Evolutionary conservation across 2,888 invertebrate species (phyloP), one percentile per base, ranked within the genome.

Genomic region (Malthinus seriepunctatus): DNA sequence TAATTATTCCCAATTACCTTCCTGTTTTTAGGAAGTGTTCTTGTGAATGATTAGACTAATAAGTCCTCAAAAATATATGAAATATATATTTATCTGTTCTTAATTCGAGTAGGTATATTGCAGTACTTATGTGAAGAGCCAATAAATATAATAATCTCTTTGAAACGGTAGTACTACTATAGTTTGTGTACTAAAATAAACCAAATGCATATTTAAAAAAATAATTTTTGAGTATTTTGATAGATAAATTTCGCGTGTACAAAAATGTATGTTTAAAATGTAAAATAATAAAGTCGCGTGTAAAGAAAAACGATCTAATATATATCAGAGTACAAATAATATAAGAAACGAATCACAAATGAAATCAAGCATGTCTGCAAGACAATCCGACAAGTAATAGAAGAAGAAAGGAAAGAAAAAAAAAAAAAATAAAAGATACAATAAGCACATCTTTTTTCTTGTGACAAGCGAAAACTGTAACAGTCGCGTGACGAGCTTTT

Each of bases 71-170:
- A 42, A 42, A 50, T 39, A 47, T 23, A 23, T 23, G 5, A 23
- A 23, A 23, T 23, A 23, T 23, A 15, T 64, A 42, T 60, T 60
- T 60, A 60, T 55, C 55, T 54, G 42, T 55, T 60, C 55, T 54
- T 54, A 60, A 55, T 60, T 55, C 54, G 51, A 60, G 60, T 60
- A 60, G 55, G 49, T 55, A 42, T 55, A 60, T 60, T 54, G 51
- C 54, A 60, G 60, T 47, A 60, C 60, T 60, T 51, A 42, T 60
- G 60, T 60, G 33, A 53, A 60, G 60, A 54, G 46, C 60, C 55
- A 60, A 55, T 55, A 60, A 55, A 55, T 23, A 60, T 37, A n/a
- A 60, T 55, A 60, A 60, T 55, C 54, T 23, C 32, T 11, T 45
- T 50, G 32, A 31, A 46, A 59, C 60, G 38, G 60, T 49, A 59